Conservation (phyloP, 1,140 invertebrate species). For the Cyphomyrmex costatus region DNA sequence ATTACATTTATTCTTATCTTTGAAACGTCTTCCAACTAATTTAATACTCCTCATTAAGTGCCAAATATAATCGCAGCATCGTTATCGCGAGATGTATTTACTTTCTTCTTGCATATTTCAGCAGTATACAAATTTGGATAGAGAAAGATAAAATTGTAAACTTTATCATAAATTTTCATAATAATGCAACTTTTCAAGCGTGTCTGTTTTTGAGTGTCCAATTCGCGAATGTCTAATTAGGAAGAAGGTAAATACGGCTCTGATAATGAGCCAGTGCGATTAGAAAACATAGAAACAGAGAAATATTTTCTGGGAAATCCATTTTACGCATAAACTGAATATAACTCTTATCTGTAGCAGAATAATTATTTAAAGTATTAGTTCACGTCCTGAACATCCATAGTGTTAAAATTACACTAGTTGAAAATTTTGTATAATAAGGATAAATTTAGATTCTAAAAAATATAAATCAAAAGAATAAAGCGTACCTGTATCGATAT, state of each 20-base stretch:
- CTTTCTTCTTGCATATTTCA: neutral
- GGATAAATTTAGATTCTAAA: too few species aligned
- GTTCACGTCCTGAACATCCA: neutral
- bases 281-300: neutral
- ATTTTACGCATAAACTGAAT: neutral
- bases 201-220: neutral
- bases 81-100: constrained; percentile 4
- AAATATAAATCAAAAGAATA: too few species aligned
- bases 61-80: neutral
- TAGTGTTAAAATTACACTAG: neutral
- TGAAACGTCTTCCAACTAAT: constrained; percentile 10
- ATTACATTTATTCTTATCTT: constrained; percentile 31
- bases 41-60: constrained; percentile 27
- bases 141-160: neutral
- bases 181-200: neutral
- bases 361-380: neutral
- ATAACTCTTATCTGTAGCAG: neutral
- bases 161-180: neutral
- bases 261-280: neutral
- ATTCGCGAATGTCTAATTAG: neutral
- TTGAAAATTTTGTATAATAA: neutral
- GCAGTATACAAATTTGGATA: neutral
- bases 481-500: too few species aligned
- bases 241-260: too few species aligned
- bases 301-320: neutral